Percentiles rank a stretch among this genome's conserved stretches.
These are phyloP conservation scores for Lamellibrachia columna DNA, from an alignment of 2,888 invertebrate genomes.

Conservation along the genomic window DNA sequence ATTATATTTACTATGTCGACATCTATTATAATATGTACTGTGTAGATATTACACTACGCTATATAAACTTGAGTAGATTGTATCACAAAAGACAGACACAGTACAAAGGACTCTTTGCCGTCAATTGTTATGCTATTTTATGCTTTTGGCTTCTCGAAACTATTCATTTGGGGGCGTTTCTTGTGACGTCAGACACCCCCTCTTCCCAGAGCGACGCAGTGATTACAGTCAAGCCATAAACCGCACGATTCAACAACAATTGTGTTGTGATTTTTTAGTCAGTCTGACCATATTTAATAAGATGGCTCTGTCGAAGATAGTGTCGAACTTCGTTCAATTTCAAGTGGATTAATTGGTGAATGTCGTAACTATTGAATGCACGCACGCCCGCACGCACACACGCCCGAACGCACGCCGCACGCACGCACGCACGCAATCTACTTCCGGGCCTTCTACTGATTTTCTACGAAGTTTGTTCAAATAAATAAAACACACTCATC, in stretches of 20 bases:
- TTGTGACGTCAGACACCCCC: background rate
- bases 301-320: background rate
- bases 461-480: too few species aligned
- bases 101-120: background rate
- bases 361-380: background rate
- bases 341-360: background rate
- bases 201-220: slow-evolving; percentile 1
- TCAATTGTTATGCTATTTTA: background rate
- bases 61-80: background rate
- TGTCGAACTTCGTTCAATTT: background rate
- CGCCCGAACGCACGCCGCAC: background rate
- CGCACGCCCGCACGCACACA: background rate
- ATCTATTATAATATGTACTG: too few species aligned
- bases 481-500: too few species aligned
- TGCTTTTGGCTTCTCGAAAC: background rate
- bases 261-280: background rate
- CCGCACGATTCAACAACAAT: background rate
- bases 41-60: background rate
- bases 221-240: background rate
- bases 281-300: background rate
- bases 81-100: background rate
- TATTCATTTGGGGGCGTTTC: background rate
- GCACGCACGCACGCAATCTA: too few species aligned
- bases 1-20: background rate
- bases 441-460: too few species aligned